These are phyloP conservation scores for Porites lutea DNA, from an alignment of 64 coral and sea anemone genomes.

Conservation along the genomic window DNA sequence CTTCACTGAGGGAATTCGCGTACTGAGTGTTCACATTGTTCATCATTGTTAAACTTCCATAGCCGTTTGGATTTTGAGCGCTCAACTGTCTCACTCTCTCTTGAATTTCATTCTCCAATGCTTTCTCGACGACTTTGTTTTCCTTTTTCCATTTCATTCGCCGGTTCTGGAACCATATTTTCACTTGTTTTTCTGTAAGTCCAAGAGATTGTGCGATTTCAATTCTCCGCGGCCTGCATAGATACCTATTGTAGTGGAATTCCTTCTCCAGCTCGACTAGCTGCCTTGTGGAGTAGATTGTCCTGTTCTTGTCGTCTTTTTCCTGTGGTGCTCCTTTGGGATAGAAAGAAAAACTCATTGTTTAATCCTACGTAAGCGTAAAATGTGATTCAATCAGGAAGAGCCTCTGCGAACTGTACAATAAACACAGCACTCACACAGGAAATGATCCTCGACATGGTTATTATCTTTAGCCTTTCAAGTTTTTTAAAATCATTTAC, in stretches of 20 bases:
- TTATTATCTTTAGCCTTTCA: too few relatives aligned
- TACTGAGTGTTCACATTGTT: slow-evolving; percentile 1
- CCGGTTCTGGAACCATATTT: slow-evolving; percentile 98
- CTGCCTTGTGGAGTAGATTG: slow-evolving; percentile 90
- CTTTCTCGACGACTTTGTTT: slow-evolving; percentile 90
- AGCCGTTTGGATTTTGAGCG: slow-evolving; percentile 84
- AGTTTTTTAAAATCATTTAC: too few relatives aligned
- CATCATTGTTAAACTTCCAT: slow-evolving; percentile 73
- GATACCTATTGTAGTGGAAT: slow-evolving; percentile 98
- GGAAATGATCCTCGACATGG: too few relatives aligned
- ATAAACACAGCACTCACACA: too few relatives aligned
- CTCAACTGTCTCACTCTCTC: slow-evolving; percentile 78
- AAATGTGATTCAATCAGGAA: too few relatives aligned
- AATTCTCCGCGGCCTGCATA: slow-evolving; percentile 93
- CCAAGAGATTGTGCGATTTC: slow-evolving; percentile 96
- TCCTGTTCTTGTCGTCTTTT: slow-evolving; percentile 85
- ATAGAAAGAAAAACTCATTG: not conserved
- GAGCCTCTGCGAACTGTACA: too few relatives aligned
- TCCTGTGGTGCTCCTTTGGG: slow-evolving; percentile 50
- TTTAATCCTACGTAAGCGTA: too few relatives aligned
- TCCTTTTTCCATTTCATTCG: slow-evolving; percentile 99
- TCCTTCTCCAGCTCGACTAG: slow-evolving; percentile 98
- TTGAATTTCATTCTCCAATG: slow-evolving; percentile 82
- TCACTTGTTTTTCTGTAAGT: slow-evolving; percentile 97
- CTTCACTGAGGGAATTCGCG: slow-evolving; percentile 25